Evolutionary conservation across 1,140 invertebrate species (phyloP), one percentile per base, ranked within the genome.

Genomic region (Panagrolaimus sp.): DNA sequence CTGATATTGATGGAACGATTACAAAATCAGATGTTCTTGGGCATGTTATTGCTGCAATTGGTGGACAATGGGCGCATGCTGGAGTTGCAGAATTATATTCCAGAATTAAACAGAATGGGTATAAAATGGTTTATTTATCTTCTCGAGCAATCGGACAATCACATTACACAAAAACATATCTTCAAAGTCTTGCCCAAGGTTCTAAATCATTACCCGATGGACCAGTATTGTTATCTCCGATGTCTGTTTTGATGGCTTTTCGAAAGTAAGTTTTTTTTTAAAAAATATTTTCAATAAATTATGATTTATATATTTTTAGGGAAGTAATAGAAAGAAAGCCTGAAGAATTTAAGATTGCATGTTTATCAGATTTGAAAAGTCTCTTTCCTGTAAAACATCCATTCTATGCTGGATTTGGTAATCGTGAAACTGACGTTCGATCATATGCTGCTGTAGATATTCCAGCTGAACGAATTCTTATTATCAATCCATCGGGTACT

Each of bases 251-350:
- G 74, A 91, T 90, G 77, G 96, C 96, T 74, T 94, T 99, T 83
- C 94, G 97, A 85, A 88, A 88, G 88, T 89, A 79, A 83, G 76
- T n/a, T n/a, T 72, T 44, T 28, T 43, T 44, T n/a, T 71, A 9
- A 44, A 21, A 28, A 7, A n/a, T 17, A 45, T 45, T 17, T 32
- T 28, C 65, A 8, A 8, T 15, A 32, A 47, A 45, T 28, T 43
- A n/a, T 66, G 45, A 45, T 28, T 24, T 17, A 44, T 47, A 69
- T 65, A 68, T 66, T 71, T 83, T 67, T 79, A 90, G 94, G 62
- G 96, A 99, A 86, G 96, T 99, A n/a, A 98, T 99, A 80, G 94
- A 98, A 82, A 94, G 93, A 84, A 97, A 96, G 82, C 96, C 96
- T 0, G 95, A 99, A 84, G 92, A 96, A 84, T 99, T 99, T 83